Base-by-base conservation (phyloP, 1,140 invertebrate species). In the Magallana angulata region DNA sequence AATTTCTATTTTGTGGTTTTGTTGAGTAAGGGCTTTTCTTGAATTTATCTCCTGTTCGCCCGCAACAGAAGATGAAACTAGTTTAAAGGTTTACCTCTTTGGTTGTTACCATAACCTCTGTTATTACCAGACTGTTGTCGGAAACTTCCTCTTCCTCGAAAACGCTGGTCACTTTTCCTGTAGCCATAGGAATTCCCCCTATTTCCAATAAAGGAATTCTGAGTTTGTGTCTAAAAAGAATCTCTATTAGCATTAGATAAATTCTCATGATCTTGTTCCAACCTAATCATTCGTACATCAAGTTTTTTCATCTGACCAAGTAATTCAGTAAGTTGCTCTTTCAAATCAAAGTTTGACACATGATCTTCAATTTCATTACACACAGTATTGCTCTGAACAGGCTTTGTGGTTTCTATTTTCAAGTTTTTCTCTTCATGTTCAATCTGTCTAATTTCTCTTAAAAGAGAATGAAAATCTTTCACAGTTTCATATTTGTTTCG, bases 71-170 rank as follows among this genome's bases (percentile, higher is more conserved):
- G 16, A n/a, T 71, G 62, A 56, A 14, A 14, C 68, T 24, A 85
- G 36, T 85, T 85, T 85, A 58, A 71, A 62, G 6, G 9, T 59
- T 24, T 59, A 59, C 64, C 64, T 68, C 16, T 68, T 18, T 18
- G 14, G 64, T 18, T n/a, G 8, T 18, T 16, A 18, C 5, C n/a
- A 18, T 68, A 18, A 18, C 64, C 64, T 68, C 64, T 68, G 64
- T 68, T 18, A 18, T 18, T 18, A 18, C 64, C n/a, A 18, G 64
- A 68, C 8, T 68, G n/a, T 9, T 9, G 2, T 16, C 8, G 14
- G 64, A 18, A 68, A 9, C 0, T 7, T 68, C 16, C 36, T 48
- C 36, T 48, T 48, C 36, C 36, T 2, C 36, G 0, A 48, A 48
- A 48, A 48, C 36, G 2, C 2, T 48, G 36, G 36, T 48, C 36